phyloP scores from a whole-genome alignment of 1,140 invertebrate genomes.

The Lordiphosa mommai region DNA sequence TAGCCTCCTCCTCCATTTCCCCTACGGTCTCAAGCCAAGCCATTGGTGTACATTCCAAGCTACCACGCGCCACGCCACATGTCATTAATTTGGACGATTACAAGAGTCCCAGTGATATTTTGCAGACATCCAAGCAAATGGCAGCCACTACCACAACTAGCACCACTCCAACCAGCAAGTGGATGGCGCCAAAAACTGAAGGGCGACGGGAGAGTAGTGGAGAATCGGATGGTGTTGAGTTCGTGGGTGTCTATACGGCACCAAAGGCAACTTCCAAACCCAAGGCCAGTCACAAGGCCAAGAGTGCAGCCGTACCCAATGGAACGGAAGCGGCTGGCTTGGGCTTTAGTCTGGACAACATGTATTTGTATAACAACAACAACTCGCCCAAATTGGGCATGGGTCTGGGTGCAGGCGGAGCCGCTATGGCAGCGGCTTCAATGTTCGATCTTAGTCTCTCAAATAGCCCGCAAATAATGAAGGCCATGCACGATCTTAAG shows the following conservation, averaged over 20 bases:
- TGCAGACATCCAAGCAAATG: conserved; percentile 69
- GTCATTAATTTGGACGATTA: conserved; percentile 73
- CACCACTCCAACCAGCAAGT: not conserved
- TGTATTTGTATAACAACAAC: conserved; percentile 50
- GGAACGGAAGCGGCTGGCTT: conserved; percentile 17
- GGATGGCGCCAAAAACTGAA: not conserved
- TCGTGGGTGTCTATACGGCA: conserved; percentile 65
- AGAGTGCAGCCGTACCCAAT: conserved; percentile 8
- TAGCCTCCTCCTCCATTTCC: not conserved
- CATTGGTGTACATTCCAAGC: conserved; percentile 51
- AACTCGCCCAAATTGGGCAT: conserved; percentile 6
- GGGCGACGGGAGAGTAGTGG: conserved; percentile 62
- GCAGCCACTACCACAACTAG: conserved; percentile 39
- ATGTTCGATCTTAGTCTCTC: conserved; percentile 33
- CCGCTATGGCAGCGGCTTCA: not conserved
- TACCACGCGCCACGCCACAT: conserved; percentile 37
- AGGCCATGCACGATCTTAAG: conserved; percentile 39
- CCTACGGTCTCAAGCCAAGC: not conserved
- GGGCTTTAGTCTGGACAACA: conserved; percentile 44
- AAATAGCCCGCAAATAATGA: conserved; percentile 36
- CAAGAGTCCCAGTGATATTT: conserved; percentile 60
- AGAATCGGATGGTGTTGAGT: conserved; percentile 73
- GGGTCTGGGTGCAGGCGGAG: conserved; percentile 3
- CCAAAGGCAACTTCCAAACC: conserved; percentile 5
- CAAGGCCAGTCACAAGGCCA: conserved; percentile 40